Percentiles rank a stretch among this genome's conserved stretches.
Conservation (phyloP, 2,888 invertebrate species). For the Ichneumoninae sp. region DNA sequence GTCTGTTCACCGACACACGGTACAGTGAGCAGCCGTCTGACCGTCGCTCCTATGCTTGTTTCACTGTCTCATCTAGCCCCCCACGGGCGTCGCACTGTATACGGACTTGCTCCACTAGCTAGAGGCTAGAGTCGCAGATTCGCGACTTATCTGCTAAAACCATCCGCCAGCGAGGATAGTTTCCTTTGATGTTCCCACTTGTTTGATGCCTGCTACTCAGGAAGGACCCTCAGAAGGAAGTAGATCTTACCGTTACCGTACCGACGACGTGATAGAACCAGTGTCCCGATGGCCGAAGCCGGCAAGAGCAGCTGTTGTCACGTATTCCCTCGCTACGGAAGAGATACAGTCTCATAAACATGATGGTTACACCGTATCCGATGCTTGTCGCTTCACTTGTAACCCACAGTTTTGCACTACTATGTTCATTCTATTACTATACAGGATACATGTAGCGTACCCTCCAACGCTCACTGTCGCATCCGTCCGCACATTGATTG, state of each 20-base stretch:
- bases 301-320: slow-evolving; percentile 40
- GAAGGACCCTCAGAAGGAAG: slow-evolving; percentile 4
- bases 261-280: neutral
- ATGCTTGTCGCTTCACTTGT: neutral
- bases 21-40: slow-evolving; percentile 60
- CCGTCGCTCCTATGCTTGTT: slow-evolving; percentile 35
- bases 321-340: slow-evolving; percentile 35
- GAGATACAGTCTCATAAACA: slow-evolving; percentile 34
- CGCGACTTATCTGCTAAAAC: slow-evolving; percentile 4
- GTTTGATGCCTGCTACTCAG: neutral
- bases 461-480: neutral
- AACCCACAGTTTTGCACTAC: neutral
- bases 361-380: slow-evolving; percentile 22
- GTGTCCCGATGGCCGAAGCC: slow-evolving; percentile 16
- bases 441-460: neutral
- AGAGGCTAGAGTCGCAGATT: neutral
- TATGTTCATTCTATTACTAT: neutral
- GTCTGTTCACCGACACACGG: slow-evolving; percentile 50
- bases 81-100: neutral
- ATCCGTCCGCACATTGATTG: neutral
- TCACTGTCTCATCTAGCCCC: slow-evolving; percentile 7
- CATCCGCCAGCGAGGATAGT: slow-evolving; percentile 2
- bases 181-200: neutral
- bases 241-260: slow-evolving; percentile 4
- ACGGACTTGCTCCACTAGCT: slow-evolving; percentile 30